phyloP scores from a whole-genome alignment of 2,113 vertebrate species.

The Sturnira hondurensis region DNA sequence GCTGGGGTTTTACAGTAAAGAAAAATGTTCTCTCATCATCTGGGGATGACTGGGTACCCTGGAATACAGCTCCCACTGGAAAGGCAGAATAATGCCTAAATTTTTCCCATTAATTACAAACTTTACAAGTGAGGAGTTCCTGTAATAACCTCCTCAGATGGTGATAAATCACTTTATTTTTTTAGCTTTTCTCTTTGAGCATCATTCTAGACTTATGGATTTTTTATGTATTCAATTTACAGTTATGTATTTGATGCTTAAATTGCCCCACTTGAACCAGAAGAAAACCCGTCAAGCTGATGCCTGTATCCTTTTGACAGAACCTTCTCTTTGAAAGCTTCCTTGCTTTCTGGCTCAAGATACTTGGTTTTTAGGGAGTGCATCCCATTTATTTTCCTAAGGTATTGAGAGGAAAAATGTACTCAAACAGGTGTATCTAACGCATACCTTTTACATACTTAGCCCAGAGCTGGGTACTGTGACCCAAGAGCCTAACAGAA shows the following conservation, averaged over 20 bases:
- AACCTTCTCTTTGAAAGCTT: background rate
- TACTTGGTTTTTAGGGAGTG: background rate
- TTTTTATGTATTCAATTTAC: slow-evolving; percentile 1
- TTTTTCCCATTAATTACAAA: slow-evolving; percentile 6
- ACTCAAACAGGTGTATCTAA: background rate
- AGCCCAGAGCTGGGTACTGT: background rate
- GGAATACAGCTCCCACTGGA: background rate
- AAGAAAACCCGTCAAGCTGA: background rate
- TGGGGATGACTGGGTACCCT: background rate
- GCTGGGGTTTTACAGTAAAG: background rate
- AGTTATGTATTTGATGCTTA: background rate
- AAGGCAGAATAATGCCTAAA: background rate
- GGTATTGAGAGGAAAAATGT: background rate
- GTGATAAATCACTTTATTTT: background rate
- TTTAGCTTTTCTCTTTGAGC: background rate
- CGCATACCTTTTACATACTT: background rate
- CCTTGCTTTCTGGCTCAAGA: background rate
- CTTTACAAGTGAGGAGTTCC: background rate
- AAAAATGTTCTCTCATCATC: background rate
- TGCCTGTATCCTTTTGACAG: background rate
- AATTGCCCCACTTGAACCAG: background rate
- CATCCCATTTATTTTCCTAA: background rate
- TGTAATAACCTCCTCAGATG: background rate
- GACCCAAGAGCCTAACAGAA: background rate
- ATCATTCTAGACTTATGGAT: background rate